Conservation (phyloP, 2,113 vertebrate genomes). For the Lethenteron reissneri region DNA sequence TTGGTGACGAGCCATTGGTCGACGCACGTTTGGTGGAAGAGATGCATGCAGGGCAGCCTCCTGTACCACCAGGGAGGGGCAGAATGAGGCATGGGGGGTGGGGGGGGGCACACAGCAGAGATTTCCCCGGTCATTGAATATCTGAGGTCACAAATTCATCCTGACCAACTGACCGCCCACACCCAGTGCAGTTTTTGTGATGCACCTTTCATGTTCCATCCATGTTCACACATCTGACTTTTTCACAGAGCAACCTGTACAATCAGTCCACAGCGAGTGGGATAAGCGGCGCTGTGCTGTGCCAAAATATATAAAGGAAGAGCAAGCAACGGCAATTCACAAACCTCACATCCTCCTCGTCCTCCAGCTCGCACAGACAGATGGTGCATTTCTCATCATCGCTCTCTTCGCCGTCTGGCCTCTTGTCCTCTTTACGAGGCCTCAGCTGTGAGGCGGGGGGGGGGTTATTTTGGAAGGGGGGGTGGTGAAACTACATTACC, state of each 20-base stretch:
- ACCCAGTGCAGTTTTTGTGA: background rate
- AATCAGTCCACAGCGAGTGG: background rate
- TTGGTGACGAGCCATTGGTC: slow-evolving; percentile 98
- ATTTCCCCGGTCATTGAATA: slow-evolving; percentile 1
- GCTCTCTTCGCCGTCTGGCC: slow-evolving; percentile 82
- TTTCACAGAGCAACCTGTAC: background rate
- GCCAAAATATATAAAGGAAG: background rate
- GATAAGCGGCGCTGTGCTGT: background rate
- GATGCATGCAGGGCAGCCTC: slow-evolving; percentile 97
- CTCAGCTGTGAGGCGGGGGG: slow-evolving; percentile 58
- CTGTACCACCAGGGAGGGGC: slow-evolving; percentile 24
- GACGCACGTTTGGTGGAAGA: slow-evolving; percentile 98
- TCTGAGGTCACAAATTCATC: background rate
- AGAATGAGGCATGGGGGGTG: background rate
- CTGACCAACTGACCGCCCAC: background rate
- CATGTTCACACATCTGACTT: background rate
- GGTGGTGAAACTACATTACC: background rate
- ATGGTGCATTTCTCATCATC: slow-evolving; percentile 99
- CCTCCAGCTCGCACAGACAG: slow-evolving; percentile 93
- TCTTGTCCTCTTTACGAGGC: slow-evolving; percentile 89
- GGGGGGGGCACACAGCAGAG: background rate
- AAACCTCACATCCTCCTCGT: slow-evolving; percentile 99
- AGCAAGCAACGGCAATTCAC: slow-evolving; percentile 1
- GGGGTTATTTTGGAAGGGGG: slow-evolving; percentile 9
- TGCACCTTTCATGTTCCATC: background rate